These are phyloP conservation scores for Ateles fusciceps DNA, from an alignment of 2,797 vertebrate genomes.

Conservation along the genomic window DNA sequence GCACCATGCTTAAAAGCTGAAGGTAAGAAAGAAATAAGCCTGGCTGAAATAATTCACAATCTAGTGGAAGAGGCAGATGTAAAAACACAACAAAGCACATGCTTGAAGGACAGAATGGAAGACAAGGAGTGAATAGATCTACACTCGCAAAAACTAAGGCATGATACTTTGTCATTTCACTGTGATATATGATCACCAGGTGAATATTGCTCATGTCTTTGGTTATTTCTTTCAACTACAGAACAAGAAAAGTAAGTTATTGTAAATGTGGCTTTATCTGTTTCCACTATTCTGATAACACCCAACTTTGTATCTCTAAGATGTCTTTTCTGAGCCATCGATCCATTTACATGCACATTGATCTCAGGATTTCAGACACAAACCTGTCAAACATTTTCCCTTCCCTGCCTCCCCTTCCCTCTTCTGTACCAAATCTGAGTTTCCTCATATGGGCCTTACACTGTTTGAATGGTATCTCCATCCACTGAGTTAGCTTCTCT, in stretches of 20 bases:
- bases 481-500: not conserved
- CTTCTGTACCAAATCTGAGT: not conserved
- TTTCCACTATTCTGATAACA: not conserved
- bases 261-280: not conserved
- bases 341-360: not conserved
- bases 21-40: not conserved
- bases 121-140: not conserved
- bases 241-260: not conserved
- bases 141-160: not conserved
- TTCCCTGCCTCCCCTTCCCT: not conserved
- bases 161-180: not conserved
- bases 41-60: not conserved
- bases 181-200: not conserved
- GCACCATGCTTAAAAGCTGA: not conserved
- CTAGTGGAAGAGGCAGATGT: not conserved
- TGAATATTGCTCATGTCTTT: not conserved
- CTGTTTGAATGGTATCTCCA: not conserved
- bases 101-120: not conserved
- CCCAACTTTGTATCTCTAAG: not conserved
- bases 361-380: not conserved
- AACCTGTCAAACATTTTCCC: not conserved
- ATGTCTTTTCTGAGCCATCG: not conserved
- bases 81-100: not conserved
- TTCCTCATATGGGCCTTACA: not conserved
- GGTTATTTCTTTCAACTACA: not conserved